A percentile compares a stretch with the other conserved stretches of the same genome.
phyloP scores from a whole-genome alignment of 2,888 invertebrate genomes.

The Nipponacmea schrenckii region DNA sequence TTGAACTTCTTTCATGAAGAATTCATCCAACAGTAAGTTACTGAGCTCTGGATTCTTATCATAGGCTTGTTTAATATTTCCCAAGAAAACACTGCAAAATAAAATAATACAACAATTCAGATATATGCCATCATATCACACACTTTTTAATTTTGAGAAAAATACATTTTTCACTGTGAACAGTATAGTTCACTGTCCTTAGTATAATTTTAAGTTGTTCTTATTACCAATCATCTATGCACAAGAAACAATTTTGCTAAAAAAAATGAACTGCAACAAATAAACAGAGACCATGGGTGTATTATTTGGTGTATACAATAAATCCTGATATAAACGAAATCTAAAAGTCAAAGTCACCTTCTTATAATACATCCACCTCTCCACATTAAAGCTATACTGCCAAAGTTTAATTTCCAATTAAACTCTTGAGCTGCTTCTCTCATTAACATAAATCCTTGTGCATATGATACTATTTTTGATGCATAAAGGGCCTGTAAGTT shows the following conservation, averaged over 20 bases:
- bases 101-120: background rate
- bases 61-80: conserved; percentile 92
- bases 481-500: conserved; percentile 87
- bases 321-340: background rate
- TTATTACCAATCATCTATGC: background rate
- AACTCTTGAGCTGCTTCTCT: conserved; percentile 90
- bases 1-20: conserved; percentile 85
- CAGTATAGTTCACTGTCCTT: background rate
- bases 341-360: conserved; percentile 72
- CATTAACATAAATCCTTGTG: conserved; percentile 92
- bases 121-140: no score
- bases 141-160: no score
- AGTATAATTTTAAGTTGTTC: background rate
- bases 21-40: conserved; percentile 91
- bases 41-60: conserved; percentile 85
- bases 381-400: conserved; percentile 99
- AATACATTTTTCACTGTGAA: background rate
- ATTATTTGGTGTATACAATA: no score
- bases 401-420: conserved; percentile 95
- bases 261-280: no score
- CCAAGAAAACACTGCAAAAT: conserved; percentile 79
- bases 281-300: no score
- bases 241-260: background rate
- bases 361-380: conserved; percentile 98
- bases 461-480: conserved; percentile 97